Evolutionary conservation across 2,888 invertebrate species (phyloP).

Genomic region (Sipha maydis): DNA sequence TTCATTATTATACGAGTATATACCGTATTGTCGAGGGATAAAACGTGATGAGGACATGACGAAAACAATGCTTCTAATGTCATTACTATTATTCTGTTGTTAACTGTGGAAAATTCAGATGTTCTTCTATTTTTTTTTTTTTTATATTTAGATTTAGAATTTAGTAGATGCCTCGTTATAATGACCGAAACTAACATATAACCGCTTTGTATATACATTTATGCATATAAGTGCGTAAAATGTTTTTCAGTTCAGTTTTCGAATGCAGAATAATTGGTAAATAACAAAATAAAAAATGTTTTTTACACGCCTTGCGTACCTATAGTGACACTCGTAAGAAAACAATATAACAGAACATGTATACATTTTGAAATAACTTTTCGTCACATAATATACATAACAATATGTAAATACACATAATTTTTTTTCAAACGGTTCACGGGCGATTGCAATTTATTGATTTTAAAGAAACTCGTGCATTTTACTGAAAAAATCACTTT

Average conservation of each 20-base stretch:
- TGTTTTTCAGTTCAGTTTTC: background rate
- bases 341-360: background rate
- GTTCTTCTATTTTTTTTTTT: background rate
- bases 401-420: background rate
- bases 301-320: background rate
- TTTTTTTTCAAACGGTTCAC: background rate
- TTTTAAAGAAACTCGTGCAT: background rate
- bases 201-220: background rate
- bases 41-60: constrained; percentile 2
- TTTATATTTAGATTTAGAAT: background rate
- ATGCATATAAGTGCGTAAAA: background rate
- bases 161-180: background rate
- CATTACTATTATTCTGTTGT: constrained; percentile 34
- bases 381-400: background rate
- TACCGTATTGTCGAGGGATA: constrained; percentile 39
- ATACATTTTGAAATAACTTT: background rate
- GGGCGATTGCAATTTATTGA: background rate
- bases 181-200: background rate
- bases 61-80: constrained; percentile 35
- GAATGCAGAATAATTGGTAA: background rate
- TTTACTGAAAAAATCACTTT: background rate
- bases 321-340: background rate
- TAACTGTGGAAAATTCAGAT: constrained; percentile 12
- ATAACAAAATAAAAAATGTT: background rate
- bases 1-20: background rate